Base-by-base conservation (phyloP, 2,797 vertebrate genomes). In the Lophius americanus region DNA sequence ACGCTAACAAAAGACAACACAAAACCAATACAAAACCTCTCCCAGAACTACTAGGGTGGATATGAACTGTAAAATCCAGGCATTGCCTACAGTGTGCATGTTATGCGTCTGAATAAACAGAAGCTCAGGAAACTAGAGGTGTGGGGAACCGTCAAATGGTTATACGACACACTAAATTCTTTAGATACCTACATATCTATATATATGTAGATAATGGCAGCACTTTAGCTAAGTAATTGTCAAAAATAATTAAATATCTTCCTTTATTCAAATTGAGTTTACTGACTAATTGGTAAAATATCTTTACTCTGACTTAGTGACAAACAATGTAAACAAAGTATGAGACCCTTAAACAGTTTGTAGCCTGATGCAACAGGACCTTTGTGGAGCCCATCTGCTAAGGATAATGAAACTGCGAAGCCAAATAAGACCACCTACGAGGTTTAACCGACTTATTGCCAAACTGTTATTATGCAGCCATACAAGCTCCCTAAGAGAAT, bases 61-160 rank as follows among this genome's bases (percentile, higher is more conserved):
- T n/a, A 43, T 14, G 62, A 47, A 35, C 32, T 39, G 23, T 47
- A 6, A 50, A 64, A 54, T 37, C 37, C 38, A 60, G 13, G 14
- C 0, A 13, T 7, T 7, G 9, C 64, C 2, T 36, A 59, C 7
- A 10, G 9, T 9, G 37, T 32, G 23, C 9, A 57, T 57, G 44
- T 3, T 41, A 33, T 9, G 12, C 4, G 35, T 38, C 9, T 74
- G 60, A 12, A 60, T 53, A 65, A 67, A 57, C 46, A 73, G n/a
- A 54, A 61, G 51, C 7, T 39, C 6, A 9, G 44, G 42, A 36
- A 3, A 44, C n/a, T 9, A 7, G 42, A 55, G n/a, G 54, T 54
- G 8, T 10, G 10, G 2, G 35, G 35, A 43, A 90, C 91, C 89
- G 91, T 84, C 91, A 60, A 60, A 85, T 91, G 91, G 87, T 72